Evolutionary conservation across 2,888 invertebrate genomes (phyloP), one percentile per base, ranked within the genome.

Genomic region (Pyralis farinalis): DNA sequence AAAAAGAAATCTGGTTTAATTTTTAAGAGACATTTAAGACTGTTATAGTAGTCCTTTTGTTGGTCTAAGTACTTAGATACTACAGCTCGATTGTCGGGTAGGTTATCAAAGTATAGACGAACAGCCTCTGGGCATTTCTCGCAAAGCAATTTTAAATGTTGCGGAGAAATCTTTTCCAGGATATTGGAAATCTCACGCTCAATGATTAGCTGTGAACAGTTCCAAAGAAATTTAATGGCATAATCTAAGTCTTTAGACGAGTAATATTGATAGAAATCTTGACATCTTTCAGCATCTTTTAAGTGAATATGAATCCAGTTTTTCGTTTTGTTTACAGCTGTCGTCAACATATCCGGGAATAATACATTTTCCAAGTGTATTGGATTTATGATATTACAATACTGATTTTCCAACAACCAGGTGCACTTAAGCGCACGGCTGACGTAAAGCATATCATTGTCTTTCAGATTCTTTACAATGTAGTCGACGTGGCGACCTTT

Each of bases 381-480:
- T 7, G 83, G 75, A 37, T 74, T 73, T 1, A 84, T 62, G 3
- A 81, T 57, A 5, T 71, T 43, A 10, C 41, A 38, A 38, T 71
- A 58, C 25, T 63, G 41, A n/a, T 43, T 21, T 9, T 73, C 63
- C 20, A 75, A 27, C 1, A 85, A 55, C 83, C 84, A 83, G 9
- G 42, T 50, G 20, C 67, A 54, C 51, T 76, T 79, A 1, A 85
- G 50, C 0, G 77, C 76, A 59, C 68, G 69, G 46, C 70, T 75
- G 0, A 84, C 81, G 40, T 68, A 80, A 0, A 85, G 48, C 73
- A 83, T 69, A 39, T 82, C 75, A 11, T 70, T 63, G 12, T 73
- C 62, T 61, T 75, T 76, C 16, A 84, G 51, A 35, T 59, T 76
- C 9, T 55, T 40, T 8, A 80, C 12, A 7, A 84, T 70, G 39